Percentiles rank a stretch among this genome's conserved stretches.
Conservation (phyloP, 1,140 invertebrate species). For the Portunus trituberculatus region DNA sequence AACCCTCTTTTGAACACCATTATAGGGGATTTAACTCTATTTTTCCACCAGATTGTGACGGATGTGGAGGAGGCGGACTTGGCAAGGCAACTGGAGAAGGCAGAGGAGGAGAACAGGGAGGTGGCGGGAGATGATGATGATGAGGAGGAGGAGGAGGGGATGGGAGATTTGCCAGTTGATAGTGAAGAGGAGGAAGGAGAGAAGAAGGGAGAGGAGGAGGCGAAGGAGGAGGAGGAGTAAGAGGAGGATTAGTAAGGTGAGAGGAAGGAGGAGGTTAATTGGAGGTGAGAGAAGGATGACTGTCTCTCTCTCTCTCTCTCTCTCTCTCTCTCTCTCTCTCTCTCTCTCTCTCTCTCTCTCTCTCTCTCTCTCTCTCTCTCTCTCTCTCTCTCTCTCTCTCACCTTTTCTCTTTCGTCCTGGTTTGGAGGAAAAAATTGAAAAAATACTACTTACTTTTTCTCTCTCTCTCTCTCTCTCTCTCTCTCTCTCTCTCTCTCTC, state of each 20-base stretch:
- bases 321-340: not conserved
- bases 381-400: too few species aligned
- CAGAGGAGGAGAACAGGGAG: slow-evolving; percentile 96
- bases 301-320: not conserved
- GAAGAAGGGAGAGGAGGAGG: slow-evolving; percentile 31
- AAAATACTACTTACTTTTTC: not conserved
- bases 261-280: too few species aligned
- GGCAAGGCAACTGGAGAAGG: slow-evolving; percentile 94
- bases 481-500: not conserved
- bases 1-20: not conserved
- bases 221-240: slow-evolving; percentile 22
- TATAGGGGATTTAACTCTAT: slow-evolving; percentile 66
- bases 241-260: not conserved
- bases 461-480: not conserved
- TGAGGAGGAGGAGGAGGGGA: slow-evolving; percentile 71
- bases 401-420: too few species aligned
- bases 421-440: too few species aligned
- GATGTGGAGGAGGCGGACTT: slow-evolving; percentile 98
- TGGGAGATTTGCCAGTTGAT: slow-evolving; percentile 61
- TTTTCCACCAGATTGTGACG: slow-evolving; percentile 92
- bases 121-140: slow-evolving; percentile 93
- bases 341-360: not conserved
- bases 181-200: slow-evolving; percentile 54
- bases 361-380: not conserved
- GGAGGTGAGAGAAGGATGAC: too few species aligned